A percentile compares a stretch with the other conserved stretches of the same genome.
phyloP scores from a whole-genome alignment of 2,888 invertebrate genomes.

The Drepana falcataria region DNA sequence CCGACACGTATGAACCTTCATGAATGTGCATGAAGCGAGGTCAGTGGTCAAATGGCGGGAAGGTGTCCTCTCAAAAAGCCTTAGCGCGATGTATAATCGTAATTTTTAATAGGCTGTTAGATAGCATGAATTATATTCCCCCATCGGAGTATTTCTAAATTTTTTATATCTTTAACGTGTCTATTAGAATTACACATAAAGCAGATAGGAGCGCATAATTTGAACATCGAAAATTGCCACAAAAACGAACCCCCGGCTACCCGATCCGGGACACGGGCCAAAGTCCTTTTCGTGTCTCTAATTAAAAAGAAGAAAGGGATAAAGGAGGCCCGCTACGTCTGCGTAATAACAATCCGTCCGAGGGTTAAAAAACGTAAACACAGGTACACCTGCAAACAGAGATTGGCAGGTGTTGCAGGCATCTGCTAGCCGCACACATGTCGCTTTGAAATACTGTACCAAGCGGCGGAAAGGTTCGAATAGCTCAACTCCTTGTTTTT shows the following conservation, averaged over 20 bases:
- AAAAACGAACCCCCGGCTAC: neutral
- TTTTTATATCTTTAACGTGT: no score
- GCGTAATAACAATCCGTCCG: slow-evolving; percentile 22
- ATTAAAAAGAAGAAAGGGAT: slow-evolving; percentile 1
- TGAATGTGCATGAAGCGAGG: no score
- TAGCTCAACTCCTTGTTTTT: neutral
- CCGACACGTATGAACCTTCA: no score
- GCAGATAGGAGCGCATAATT: no score
- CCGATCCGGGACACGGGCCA: neutral
- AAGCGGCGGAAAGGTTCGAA: neutral
- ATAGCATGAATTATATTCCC: no score
- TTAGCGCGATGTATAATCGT: no score
- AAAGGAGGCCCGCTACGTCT: slow-evolving; percentile 11
- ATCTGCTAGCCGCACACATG: slow-evolving; percentile 52
- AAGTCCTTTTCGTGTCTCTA: neutral
- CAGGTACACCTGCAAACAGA: slow-evolving; percentile 62
- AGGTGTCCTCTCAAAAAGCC: no score
- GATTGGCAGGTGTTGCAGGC: slow-evolving; percentile 71
- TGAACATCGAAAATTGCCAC: neutral
- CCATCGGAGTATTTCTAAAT: no score
- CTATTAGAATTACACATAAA: no score
- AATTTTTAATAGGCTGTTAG: no score
- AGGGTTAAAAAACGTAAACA: slow-evolving; percentile 63
- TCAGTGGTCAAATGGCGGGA: no score
- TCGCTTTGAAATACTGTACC: neutral